phyloP scores from a whole-genome alignment of 2,113 vertebrate genomes.

The Microcebus jonahi region DNA sequence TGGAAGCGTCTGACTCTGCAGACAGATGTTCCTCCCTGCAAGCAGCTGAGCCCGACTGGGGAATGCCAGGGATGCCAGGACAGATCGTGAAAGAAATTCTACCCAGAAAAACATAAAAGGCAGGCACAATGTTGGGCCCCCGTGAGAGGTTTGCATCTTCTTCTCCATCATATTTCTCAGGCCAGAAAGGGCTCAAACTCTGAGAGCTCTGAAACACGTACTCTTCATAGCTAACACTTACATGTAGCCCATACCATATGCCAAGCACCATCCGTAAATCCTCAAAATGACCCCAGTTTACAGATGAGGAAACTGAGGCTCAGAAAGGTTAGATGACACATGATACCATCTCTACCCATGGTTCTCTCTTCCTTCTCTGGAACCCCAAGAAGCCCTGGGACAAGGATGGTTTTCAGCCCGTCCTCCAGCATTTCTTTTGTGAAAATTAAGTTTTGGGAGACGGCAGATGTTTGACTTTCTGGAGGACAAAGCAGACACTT shows the following conservation, averaged over 20 bases:
- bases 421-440: background rate
- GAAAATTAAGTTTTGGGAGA: background rate
- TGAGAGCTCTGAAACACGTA: background rate
- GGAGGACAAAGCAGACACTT: background rate
- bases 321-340: background rate
- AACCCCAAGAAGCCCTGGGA: background rate
- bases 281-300: background rate
- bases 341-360: background rate
- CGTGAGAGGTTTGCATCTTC: background rate
- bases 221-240: background rate
- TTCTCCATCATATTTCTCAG: background rate
- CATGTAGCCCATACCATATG: background rate
- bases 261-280: background rate
- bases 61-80: background rate
- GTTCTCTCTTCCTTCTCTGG: background rate
- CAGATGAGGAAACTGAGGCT: background rate
- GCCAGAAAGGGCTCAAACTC: background rate
- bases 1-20: background rate
- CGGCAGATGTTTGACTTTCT: background rate
- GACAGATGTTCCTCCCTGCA: background rate
- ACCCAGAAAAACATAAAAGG: background rate
- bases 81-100: background rate
- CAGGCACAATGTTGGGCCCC: background rate
- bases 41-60: background rate
- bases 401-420: background rate